Percentiles rank a stretch among this genome's conserved stretches.
Evolutionary conservation across 30 jellyfish, hydroid and myxozoan species (phyloP).

Genomic region (Clytia hemisphaerica): DNA sequence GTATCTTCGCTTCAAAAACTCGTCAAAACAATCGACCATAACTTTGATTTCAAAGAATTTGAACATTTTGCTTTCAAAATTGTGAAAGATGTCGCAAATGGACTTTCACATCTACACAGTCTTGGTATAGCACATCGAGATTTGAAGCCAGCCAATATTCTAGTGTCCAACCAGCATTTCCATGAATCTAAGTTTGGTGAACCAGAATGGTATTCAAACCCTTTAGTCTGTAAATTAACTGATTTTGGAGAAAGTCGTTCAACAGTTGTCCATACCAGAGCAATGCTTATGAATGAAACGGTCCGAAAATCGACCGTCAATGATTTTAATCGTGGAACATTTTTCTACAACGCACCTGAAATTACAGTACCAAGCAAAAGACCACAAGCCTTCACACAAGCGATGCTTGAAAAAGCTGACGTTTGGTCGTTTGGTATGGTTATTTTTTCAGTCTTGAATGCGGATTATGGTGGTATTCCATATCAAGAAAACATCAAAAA

Average conservation of each 20-base stretch:
- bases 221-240: constrained; percentile 11
- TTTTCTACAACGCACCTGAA: constrained; percentile 10
- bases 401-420: constrained; percentile 8
- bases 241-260: constrained; percentile 27
- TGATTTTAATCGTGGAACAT: constrained; percentile 1
- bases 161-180: constrained; percentile 1
- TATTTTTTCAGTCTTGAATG: no score
- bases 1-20: no score
- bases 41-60: background rate
- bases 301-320: background rate
- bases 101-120: background rate
- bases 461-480: no score
- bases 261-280: background rate
- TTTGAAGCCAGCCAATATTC: no score
- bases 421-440: constrained; percentile 26
- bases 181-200: background rate
- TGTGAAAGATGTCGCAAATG: background rate
- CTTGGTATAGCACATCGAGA: background rate
- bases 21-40: no score
- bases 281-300: no score
- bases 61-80: no score
- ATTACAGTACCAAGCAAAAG: background rate
- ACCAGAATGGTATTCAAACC: no score
- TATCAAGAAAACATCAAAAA: no score
- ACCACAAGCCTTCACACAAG: background rate